A percentile compares a stretch with the other conserved stretches of the same genome.
phyloP scores from a whole-genome alignment of 2,797 vertebrate species.

The Furcifer pardalis region DNA sequence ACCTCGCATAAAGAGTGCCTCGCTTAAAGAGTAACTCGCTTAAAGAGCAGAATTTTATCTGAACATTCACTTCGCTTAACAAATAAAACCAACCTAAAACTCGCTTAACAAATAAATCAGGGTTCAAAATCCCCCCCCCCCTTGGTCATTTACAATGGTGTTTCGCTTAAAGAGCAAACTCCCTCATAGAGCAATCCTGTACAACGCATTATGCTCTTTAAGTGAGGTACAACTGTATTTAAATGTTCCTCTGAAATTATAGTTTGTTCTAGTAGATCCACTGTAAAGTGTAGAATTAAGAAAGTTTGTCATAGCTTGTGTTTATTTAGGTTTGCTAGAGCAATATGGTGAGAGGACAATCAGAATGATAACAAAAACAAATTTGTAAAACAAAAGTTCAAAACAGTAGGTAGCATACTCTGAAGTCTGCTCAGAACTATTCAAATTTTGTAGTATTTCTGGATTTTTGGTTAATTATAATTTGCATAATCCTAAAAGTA shows the following conservation, averaged over 20 bases:
- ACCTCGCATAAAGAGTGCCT: no score
- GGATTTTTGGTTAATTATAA: not conserved
- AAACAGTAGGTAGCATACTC: not conserved
- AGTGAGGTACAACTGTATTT: no score
- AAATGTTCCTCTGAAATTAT: conserved; percentile 11
- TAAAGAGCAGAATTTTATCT: no score
- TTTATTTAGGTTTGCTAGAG: conserved; percentile 16
- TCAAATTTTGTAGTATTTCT: not conserved
- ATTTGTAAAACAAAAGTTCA: not conserved
- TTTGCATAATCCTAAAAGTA: conserved; percentile 13
- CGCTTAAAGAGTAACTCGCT: no score
- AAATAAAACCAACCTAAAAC: no score
- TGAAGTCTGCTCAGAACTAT: not conserved
- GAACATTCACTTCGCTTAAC: no score
- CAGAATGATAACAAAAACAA: not conserved
- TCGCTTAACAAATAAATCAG: no score
- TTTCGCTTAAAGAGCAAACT: no score
- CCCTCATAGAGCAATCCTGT: no score
- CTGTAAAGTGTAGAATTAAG: not conserved
- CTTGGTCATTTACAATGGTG: no score
- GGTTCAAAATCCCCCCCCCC: no score
- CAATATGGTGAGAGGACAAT: not conserved
- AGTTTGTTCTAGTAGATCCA: not conserved
- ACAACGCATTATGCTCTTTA: no score
- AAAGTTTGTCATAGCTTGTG: not conserved